phyloP scores from a whole-genome alignment of 2,888 invertebrate genomes.

The Schizaphis graminum region DNA sequence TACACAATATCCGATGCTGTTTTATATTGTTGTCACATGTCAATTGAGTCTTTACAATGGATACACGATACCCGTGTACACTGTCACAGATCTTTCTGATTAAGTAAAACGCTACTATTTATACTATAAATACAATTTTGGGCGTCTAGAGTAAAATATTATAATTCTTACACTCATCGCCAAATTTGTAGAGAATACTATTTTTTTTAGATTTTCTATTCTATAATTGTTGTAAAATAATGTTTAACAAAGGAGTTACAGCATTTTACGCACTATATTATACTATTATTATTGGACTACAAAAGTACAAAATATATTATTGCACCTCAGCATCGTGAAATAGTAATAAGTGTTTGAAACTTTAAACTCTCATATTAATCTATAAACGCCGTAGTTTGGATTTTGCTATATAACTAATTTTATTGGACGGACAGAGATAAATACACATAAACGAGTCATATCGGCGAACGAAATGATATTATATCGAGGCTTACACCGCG shows the following conservation, averaged over 20 bases:
- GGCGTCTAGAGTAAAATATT: not conserved
- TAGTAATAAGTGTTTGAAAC: not conserved
- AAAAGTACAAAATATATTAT: too few species aligned
- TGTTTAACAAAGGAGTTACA: not conserved
- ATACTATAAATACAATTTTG: too few species aligned
- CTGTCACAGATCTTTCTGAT: too few species aligned
- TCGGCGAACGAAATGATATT: not conserved
- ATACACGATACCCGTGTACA: too few species aligned
- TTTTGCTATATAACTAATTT: not conserved
- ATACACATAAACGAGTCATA: not conserved
- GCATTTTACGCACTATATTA: not conserved
- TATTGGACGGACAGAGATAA: not conserved
- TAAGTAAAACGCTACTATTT: not conserved
- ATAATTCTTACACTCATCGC: not conserved
- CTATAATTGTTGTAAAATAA: not conserved
- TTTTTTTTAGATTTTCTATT: not conserved
- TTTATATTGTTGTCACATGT: too few species aligned
- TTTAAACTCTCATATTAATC: not conserved
- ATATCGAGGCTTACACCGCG: not conserved
- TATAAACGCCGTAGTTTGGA: not conserved
- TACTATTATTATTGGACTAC: not conserved
- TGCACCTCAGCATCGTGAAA: not conserved
- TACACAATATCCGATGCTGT: not conserved
- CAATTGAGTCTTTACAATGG: too few species aligned
- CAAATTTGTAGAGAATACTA: not conserved